A percentile compares a stretch with the other conserved stretches of the same genome.
Conservation (phyloP, 2,797 vertebrate species). For the Pitangus sulphuratus region DNA sequence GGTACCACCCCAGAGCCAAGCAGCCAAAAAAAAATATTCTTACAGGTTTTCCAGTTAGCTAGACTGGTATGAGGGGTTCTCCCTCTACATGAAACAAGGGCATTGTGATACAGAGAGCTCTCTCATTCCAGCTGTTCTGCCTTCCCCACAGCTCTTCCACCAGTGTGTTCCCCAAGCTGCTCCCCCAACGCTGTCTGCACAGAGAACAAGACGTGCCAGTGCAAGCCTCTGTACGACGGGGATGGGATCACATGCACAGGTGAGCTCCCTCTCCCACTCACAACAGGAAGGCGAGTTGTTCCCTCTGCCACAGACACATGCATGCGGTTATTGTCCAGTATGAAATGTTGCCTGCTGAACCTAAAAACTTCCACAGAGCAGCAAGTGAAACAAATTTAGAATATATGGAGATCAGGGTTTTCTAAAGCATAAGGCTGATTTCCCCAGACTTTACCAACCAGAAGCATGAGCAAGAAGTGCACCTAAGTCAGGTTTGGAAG, state of each 20-base stretch:
- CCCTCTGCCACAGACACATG: not conserved
- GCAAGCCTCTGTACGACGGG: slow-evolving; percentile 85
- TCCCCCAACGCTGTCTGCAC: slow-evolving; percentile 84
- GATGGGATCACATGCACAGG: slow-evolving; percentile 89
- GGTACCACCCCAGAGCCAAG: not conserved
- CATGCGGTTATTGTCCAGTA: accelerated
- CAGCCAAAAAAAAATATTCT: not conserved
- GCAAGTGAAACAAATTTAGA: not conserved
- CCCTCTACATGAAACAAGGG: not conserved
- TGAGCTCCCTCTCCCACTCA: slow-evolving; percentile 37
- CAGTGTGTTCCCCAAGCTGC: slow-evolving; percentile 83
- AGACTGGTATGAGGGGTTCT: not conserved
- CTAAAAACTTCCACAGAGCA: not conserved
- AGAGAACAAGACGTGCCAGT: slow-evolving; percentile 88
- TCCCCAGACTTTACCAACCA: not conserved
- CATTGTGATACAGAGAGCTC: not conserved
- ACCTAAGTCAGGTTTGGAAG: not conserved
- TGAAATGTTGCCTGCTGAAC: not conserved
- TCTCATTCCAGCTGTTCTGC: not conserved
- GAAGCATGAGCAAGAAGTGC: not conserved
- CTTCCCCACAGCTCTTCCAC: slow-evolving; percentile 72
- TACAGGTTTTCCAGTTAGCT: not conserved
- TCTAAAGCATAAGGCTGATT: not conserved
- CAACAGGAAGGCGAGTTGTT: not conserved
- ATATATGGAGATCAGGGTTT: accelerated